Conservation (phyloP, 1,140 invertebrate species). For the Neodiprion fabricii region DNA sequence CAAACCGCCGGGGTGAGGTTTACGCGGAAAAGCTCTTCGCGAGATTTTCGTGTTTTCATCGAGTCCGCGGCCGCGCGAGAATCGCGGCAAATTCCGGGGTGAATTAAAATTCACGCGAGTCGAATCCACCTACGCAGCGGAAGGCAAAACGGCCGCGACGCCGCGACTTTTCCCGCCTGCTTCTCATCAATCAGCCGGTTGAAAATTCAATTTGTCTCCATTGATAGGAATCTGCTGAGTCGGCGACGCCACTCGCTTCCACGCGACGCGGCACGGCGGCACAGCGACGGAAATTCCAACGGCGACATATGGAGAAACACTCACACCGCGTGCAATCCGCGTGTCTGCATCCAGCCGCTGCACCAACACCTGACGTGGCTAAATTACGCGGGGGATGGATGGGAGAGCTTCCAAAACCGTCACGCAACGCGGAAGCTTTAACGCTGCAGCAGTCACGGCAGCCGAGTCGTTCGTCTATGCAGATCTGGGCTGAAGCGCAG, state of each 20-base stretch:
- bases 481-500: background rate
- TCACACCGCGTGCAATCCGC: too few species aligned
- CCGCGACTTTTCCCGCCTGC: background rate
- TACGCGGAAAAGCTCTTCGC: background rate
- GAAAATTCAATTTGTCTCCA: constrained; percentile 4
- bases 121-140: too few species aligned
- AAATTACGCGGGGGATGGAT: background rate
- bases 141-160: too few species aligned
- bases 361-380: background rate
- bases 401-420: background rate
- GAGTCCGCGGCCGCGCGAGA: background rate
- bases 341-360: too few species aligned
- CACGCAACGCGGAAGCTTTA: too few species aligned
- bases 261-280: too few species aligned
- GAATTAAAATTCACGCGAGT: too few species aligned
- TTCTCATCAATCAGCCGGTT: background rate
- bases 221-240: background rate
- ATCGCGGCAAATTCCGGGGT: too few species aligned
- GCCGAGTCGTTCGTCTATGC: background rate
- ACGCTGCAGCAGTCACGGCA: background rate
- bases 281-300: background rate
- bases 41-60: background rate
- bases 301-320: too few species aligned
- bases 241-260: background rate
- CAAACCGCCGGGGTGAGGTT: background rate